Conservation (phyloP, 2,888 invertebrate species). For the Perizoma affinitatum region DNA sequence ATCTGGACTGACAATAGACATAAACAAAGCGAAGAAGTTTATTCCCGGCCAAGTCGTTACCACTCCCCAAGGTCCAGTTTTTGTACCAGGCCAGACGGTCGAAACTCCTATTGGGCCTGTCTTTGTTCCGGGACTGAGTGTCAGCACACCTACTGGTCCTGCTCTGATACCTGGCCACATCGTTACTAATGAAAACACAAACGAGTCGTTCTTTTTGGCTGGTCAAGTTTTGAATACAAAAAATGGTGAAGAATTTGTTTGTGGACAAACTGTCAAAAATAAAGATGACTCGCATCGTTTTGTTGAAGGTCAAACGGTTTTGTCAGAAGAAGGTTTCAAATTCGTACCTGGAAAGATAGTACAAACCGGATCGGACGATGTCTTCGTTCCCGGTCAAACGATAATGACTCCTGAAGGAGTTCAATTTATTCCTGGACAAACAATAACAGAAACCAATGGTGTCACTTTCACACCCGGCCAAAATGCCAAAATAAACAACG, state of each 20-base stretch:
- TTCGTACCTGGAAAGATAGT: slow-evolving; percentile 85
- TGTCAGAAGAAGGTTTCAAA: slow-evolving; percentile 85
- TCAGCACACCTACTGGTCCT: slow-evolving; percentile 87
- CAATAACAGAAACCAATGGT: slow-evolving; percentile 75
- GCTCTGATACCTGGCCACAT: slow-evolving; percentile 90
- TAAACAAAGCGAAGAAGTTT: slow-evolving; percentile 87
- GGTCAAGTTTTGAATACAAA: slow-evolving; percentile 87
- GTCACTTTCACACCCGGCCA: slow-evolving; percentile 86
- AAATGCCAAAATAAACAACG: slow-evolving; percentile 78
- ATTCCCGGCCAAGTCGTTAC: slow-evolving; percentile 89
- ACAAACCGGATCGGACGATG: slow-evolving; percentile 71
- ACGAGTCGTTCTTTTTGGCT: slow-evolving; percentile 87
- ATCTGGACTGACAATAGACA: slow-evolving; percentile 86
- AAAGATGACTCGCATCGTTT: slow-evolving; percentile 83
- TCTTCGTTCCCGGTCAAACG: slow-evolving; percentile 86
- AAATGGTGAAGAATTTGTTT: slow-evolving; percentile 84
- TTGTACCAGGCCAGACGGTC: slow-evolving; percentile 90
- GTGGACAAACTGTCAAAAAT: slow-evolving; percentile 85
- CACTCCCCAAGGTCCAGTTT: slow-evolving; percentile 87
- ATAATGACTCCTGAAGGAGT: slow-evolving; percentile 84
- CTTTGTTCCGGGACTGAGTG: slow-evolving; percentile 90
- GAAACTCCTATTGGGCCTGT: slow-evolving; percentile 86
- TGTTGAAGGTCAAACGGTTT: slow-evolving; percentile 85
- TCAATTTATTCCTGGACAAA: slow-evolving; percentile 87
- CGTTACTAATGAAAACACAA: slow-evolving; percentile 82